phyloP scores from a whole-genome alignment of 53 echinoderm and acorn worm genomes.

The Glandiceps talaboti region DNA sequence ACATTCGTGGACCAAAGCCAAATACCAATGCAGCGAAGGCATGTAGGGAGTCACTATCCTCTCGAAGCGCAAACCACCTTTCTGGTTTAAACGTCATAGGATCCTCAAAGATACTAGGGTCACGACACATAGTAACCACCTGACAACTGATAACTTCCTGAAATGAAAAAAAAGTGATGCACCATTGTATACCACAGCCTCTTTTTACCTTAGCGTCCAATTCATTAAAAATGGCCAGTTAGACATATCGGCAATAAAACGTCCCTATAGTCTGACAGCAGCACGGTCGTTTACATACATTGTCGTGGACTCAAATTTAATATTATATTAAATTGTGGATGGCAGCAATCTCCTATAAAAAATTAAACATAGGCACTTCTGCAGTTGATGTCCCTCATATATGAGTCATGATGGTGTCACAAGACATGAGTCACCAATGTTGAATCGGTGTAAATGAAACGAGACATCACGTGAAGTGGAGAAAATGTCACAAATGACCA shows the following conservation, averaged over 20 bases:
- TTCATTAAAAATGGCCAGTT: too few species aligned
- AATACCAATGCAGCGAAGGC: background rate
- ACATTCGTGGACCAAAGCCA: background rate
- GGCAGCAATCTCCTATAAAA: too few species aligned
- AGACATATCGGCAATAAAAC: too few species aligned
- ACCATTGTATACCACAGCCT: too few species aligned
- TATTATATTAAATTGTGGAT: too few species aligned
- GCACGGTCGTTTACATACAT: too few species aligned
- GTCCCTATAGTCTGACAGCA: too few species aligned
- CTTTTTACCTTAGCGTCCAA: too few species aligned
- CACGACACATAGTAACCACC: background rate
- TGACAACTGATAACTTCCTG: background rate
- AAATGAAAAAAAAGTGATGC: too few species aligned
- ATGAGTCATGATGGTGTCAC: background rate
- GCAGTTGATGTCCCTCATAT: too few species aligned
- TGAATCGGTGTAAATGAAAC: background rate
- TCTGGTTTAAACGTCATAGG: background rate
- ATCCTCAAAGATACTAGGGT: background rate
- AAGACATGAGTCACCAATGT: background rate
- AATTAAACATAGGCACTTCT: too few species aligned
- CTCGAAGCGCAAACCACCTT: background rate
- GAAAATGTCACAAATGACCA: background rate
- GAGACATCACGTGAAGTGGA: background rate
- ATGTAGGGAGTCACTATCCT: background rate
- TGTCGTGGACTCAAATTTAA: too few species aligned